Evolutionary conservation across 1,140 invertebrate genomes (phyloP).

Genomic region (Heliconius nattereri): DNA sequence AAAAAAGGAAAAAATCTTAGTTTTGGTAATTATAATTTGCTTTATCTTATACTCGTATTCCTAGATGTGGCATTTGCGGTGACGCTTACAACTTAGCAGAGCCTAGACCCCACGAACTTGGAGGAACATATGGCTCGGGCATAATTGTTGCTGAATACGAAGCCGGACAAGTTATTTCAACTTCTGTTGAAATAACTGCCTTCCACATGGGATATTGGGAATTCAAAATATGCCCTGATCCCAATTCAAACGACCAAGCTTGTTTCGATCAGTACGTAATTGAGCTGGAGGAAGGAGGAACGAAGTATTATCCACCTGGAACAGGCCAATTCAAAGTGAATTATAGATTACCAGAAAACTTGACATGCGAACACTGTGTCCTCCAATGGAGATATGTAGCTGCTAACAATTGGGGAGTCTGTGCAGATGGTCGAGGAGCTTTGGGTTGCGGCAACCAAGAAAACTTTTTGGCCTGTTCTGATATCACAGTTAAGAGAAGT

Average conservation of each 20-base stretch:
- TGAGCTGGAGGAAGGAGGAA: slow-evolving; percentile 75
- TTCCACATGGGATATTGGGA: slow-evolving; percentile 93
- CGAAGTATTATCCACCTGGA: slow-evolving; percentile 86
- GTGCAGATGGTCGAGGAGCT: slow-evolving; percentile 84
- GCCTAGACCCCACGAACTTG: slow-evolving; percentile 90
- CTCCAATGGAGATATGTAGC: slow-evolving; percentile 91
- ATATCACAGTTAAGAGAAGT: slow-evolving; percentile 78
- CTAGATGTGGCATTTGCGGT: slow-evolving; percentile 89
- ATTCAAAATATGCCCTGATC: slow-evolving; percentile 88
- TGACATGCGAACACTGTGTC: slow-evolving; percentile 89
- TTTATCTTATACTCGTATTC: neutral
- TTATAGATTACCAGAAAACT: slow-evolving; percentile 84
- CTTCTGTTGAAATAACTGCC: slow-evolving; percentile 88
- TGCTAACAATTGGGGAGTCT: slow-evolving; percentile 90
- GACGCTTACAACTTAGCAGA: slow-evolving; percentile 88
- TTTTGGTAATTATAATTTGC: neutral
- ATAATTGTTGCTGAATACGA: slow-evolving; percentile 88
- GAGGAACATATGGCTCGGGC: slow-evolving; percentile 89
- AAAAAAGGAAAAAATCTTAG: too few relatives aligned
- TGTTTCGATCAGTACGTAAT: slow-evolving; percentile 89
- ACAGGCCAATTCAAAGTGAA: slow-evolving; percentile 87
- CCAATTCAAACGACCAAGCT: slow-evolving; percentile 83
- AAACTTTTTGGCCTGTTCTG: slow-evolving; percentile 91
- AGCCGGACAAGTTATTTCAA: slow-evolving; percentile 84
- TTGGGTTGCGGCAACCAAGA: slow-evolving; percentile 92